phyloP scores from a whole-genome alignment of 2,113 vertebrate genomes.

The Amphiprion ocellaris region DNA sequence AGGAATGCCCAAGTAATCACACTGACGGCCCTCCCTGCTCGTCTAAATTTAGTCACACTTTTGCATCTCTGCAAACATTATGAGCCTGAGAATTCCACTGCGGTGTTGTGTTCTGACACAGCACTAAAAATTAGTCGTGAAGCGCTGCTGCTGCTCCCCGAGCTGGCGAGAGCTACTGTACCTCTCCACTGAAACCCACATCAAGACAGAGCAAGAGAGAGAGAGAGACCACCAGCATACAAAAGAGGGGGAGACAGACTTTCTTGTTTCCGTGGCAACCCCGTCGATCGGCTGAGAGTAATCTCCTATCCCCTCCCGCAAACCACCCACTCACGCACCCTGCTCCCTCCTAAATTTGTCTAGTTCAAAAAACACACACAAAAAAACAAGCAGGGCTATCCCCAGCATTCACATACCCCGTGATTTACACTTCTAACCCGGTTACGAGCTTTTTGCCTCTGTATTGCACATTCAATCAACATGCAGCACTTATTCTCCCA shows the following conservation, averaged over 20 bases:
- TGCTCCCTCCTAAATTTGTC: constrained; percentile 62
- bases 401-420: constrained; percentile 20
- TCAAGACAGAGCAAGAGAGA: constrained; percentile 28
- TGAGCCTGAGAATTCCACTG: neutral
- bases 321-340: constrained; percentile 60
- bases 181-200: constrained; percentile 52
- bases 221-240: constrained; percentile 75
- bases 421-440: neutral
- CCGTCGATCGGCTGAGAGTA: constrained; percentile 62
- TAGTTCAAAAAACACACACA: constrained; percentile 40
- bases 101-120: constrained; percentile 35
- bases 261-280: constrained; percentile 83
- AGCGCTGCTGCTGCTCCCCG: constrained; percentile 14
- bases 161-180: constrained; percentile 52
- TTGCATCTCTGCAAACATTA: no score
- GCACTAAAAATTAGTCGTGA: constrained; percentile 15
- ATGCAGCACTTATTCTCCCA: constrained; percentile 12
- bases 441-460: neutral
- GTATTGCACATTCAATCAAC: neutral
- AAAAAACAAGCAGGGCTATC: constrained; percentile 43
- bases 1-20: neutral
- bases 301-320: constrained; percentile 63
- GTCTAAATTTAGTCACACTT: no score
- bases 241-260: constrained; percentile 74
- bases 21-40: no score